Conservation (phyloP, 2,888 invertebrate species). For the Conus canariensis region DNA sequence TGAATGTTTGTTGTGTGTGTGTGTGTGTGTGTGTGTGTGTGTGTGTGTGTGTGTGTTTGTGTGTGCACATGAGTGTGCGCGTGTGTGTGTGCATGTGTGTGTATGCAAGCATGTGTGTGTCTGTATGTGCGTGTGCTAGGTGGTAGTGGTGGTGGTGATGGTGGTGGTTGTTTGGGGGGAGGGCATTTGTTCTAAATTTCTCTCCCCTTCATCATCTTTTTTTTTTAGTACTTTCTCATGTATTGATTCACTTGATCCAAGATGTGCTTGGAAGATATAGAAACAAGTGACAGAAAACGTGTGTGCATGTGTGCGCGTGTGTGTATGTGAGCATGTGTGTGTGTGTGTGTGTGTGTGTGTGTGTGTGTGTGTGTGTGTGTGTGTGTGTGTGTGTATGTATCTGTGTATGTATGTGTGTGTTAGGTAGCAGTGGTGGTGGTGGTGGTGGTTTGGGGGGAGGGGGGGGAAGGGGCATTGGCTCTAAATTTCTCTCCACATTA, state of each 20-base stretch:
- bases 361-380: neutral
- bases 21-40: neutral
- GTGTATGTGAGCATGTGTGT: neutral
- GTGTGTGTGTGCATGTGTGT: neutral
- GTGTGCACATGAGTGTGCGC: neutral
- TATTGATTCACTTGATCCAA: too few relatives aligned
- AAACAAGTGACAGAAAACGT: too few relatives aligned
- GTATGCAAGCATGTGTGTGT: neutral
- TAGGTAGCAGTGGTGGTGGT: too few relatives aligned
- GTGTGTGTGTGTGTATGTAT: neutral
- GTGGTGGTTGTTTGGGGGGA: neutral
- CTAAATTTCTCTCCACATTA: too few relatives aligned
- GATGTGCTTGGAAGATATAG: too few relatives aligned
- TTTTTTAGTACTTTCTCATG: too few relatives aligned
- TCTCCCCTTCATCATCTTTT: too few relatives aligned
- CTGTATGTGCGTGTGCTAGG: too few relatives aligned
- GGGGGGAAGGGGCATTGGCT: too few relatives aligned
- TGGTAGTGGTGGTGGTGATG: too few relatives aligned
- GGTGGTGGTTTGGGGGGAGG: too few relatives aligned
- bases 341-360: constrained; percentile 15
- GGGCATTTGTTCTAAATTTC: neutral
- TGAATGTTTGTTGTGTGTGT: too few relatives aligned
- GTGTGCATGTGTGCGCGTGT: neutral
- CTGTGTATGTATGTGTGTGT: neutral
- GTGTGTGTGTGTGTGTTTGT: constrained; percentile 19